phyloP scores from a whole-genome alignment of 35 echinoderm and acorn worm genomes.

The Diadema setosum region DNA sequence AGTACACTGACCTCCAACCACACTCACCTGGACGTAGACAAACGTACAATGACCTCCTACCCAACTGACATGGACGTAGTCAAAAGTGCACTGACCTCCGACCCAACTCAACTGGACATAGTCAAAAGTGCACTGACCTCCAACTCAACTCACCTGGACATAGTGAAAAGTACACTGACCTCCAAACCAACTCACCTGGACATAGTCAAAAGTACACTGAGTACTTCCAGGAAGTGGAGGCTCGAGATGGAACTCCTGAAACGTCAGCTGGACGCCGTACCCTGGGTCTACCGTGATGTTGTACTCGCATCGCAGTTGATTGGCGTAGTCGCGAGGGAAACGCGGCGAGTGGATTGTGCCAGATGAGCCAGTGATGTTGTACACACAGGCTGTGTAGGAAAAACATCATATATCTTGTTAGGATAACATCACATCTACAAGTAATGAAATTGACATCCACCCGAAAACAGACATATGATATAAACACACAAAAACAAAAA shows the following conservation, averaged over 20 bases:
- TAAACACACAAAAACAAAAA: background rate
- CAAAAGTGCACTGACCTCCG: too few species aligned
- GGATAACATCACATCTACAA: too few species aligned
- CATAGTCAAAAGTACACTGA: conserved; percentile 40
- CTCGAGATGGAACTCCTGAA: conserved; percentile 36
- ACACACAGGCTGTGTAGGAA: conserved; percentile 18
- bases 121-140: too few species aligned
- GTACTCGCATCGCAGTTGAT: conserved; percentile 29
- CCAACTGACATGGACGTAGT: too few species aligned
- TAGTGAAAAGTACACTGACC: too few species aligned
- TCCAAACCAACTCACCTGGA: conserved; percentile 14
- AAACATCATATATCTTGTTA: too few species aligned
- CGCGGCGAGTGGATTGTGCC: conserved; percentile 30
- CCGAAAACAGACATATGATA: background rate
- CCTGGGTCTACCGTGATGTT: conserved; percentile 23
- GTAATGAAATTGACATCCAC: background rate
- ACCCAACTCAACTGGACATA: too few species aligned
- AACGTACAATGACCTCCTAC: too few species aligned
- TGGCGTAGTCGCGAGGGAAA: conserved; percentile 31
- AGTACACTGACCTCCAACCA: too few species aligned
- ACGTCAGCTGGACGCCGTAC: conserved; percentile 17
- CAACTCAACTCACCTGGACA: conserved; percentile 18
- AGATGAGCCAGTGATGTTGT: background rate
- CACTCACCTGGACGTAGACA: too few species aligned
- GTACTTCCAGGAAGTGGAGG: background rate